phyloP scores from a whole-genome alignment of 30 jellyfish, hydroid and myxozoan species.

The Hydra vulgaris region DNA sequence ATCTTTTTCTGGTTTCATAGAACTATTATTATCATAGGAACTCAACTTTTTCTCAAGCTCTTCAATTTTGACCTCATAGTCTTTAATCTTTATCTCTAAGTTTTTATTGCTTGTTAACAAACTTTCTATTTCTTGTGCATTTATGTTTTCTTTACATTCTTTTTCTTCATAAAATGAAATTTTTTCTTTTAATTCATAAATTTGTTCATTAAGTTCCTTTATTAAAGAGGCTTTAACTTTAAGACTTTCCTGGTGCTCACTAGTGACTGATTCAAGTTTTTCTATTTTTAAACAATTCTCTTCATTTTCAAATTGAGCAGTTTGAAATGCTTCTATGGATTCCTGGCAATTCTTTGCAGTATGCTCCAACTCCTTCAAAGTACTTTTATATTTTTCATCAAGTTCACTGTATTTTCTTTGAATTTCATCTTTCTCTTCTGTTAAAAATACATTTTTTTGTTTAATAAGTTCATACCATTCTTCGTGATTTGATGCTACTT shows the following conservation, averaged over 20 bases:
- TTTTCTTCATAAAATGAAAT: neutral
- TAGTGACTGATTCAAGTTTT: conserved; percentile 21
- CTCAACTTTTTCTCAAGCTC: conserved; percentile 23
- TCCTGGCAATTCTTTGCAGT: conserved; percentile 28
- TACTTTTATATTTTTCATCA: neutral
- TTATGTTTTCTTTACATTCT: neutral
- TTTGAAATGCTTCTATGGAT: conserved; percentile 42
- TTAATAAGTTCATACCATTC: conserved; percentile 41
- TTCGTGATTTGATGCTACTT: conserved; percentile 32
- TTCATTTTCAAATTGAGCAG: conserved; percentile 50
- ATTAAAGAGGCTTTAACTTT: conserved; percentile 49
- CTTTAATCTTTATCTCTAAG: conserved; percentile 12
- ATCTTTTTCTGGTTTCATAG: neutral
- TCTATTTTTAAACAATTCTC: conserved; percentile 25
- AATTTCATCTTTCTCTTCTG: conserved; percentile 32
- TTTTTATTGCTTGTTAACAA: neutral
- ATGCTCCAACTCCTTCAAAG: conserved; percentile 18
- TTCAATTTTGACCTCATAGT: conserved; percentile 12
- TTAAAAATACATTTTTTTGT: conserved; percentile 32
- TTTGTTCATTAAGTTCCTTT: conserved; percentile 47
- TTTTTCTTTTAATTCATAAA: conserved; percentile 17
- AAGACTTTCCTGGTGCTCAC: conserved; percentile 51
- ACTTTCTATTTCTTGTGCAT: neutral
- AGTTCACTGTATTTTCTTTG: conserved; percentile 25
- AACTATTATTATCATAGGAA: conserved; percentile 1